Evolutionary conservation across 2,888 invertebrate genomes (phyloP).

Genomic region (Xylocampa areola): DNA sequence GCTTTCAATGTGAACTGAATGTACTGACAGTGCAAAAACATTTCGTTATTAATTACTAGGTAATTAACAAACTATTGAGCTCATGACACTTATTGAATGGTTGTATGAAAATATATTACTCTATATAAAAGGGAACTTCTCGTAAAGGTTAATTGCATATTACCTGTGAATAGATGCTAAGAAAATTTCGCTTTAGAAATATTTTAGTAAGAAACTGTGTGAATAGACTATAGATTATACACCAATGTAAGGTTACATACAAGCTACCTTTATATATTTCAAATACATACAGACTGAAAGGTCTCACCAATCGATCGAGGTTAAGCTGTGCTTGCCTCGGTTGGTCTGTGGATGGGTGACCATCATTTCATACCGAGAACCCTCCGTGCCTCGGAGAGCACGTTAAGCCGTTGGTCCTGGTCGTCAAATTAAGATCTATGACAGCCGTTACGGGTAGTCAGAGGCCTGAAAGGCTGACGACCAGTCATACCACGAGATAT

Average conservation of each 20-base stretch:
- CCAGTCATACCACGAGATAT: too few relatives aligned
- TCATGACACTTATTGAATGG: slow-evolving; percentile 25
- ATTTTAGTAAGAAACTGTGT: slow-evolving; percentile 4
- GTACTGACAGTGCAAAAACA: slow-evolving; percentile 18
- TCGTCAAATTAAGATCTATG: too few relatives aligned
- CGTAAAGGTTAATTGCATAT: slow-evolving; percentile 38
- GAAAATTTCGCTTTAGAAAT: slow-evolving; percentile 10
- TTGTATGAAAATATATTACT: slow-evolving; percentile 30
- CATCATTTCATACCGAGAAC: too few relatives aligned
- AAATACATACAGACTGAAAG: background rate
- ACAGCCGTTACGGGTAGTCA: too few relatives aligned
- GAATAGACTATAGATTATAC: slow-evolving; percentile 1
- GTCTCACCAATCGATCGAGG: background rate
- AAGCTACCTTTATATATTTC: background rate
- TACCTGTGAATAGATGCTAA: slow-evolving; percentile 19
- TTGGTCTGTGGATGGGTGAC: too few relatives aligned
- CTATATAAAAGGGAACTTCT: slow-evolving; percentile 9
- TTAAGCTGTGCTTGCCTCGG: too few relatives aligned
- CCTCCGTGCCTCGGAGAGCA: too few relatives aligned
- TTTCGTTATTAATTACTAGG: slow-evolving; percentile 32
- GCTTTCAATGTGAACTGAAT: slow-evolving; percentile 19
- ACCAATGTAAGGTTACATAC: background rate
- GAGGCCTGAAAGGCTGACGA: too few relatives aligned
- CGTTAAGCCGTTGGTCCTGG: too few relatives aligned
- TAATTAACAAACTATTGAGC: slow-evolving; percentile 40